Evolutionary conservation across 2,888 invertebrate genomes (phyloP).

Genomic region (Drosophila fungiperda): DNA sequence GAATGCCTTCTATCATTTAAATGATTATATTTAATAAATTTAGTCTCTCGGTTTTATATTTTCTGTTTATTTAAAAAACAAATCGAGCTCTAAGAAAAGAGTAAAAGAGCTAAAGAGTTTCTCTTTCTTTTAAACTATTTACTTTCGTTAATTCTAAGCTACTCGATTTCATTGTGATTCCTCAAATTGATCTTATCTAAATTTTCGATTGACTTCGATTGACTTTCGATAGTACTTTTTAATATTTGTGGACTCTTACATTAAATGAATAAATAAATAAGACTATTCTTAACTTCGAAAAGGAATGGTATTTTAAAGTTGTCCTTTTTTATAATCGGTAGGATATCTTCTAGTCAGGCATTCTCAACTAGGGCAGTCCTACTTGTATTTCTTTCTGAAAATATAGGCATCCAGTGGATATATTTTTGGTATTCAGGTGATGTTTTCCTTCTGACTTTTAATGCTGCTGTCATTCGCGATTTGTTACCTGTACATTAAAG

Average conservation of each 20-base stretch:
- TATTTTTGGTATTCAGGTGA: slow-evolving; percentile 15
- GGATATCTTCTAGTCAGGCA: background rate
- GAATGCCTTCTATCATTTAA: slow-evolving; percentile 90
- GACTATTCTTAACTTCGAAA: background rate
- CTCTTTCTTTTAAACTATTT: too few species aligned
- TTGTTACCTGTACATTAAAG: slow-evolving; percentile 13
- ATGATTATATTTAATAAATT: slow-evolving; percentile 83
- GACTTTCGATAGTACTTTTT: too few species aligned
- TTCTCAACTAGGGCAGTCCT: background rate
- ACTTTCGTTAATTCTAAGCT: too few species aligned
- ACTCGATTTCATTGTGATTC: background rate
- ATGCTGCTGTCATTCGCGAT: slow-evolving; percentile 12
- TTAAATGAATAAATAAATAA: background rate
- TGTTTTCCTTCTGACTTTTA: slow-evolving; percentile 20
- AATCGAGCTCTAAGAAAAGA: too few species aligned
- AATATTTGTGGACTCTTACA: background rate
- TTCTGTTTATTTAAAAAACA: too few species aligned
- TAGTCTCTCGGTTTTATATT: too few species aligned
- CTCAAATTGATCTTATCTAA: background rate
- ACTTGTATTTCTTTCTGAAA: background rate
- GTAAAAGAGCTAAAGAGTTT: too few species aligned
- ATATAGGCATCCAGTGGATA: background rate
- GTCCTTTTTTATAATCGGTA: background rate
- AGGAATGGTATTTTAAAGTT: background rate
- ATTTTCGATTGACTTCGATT: too few species aligned